phyloP scores from a whole-genome alignment of 1,140 invertebrate genomes.

The Drosophila murphyi region DNA sequence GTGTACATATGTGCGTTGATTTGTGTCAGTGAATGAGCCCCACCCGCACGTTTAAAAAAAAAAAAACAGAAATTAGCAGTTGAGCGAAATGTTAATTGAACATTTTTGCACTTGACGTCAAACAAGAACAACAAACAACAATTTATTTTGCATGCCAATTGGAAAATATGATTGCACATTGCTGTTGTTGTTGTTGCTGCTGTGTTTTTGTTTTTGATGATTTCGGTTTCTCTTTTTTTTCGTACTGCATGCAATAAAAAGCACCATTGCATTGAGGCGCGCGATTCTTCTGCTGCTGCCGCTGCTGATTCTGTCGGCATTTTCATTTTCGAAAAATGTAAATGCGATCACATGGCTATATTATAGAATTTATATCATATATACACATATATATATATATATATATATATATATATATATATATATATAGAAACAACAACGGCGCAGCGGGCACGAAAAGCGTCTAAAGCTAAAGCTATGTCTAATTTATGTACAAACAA shows the following conservation, averaged over 20 bases:
- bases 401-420: constrained; percentile 17
- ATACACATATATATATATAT: no score
- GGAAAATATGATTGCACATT: constrained; percentile 26
- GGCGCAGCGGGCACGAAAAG: constrained; percentile 39
- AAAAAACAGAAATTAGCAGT: constrained; percentile 33
- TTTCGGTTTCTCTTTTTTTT: constrained; percentile 12
- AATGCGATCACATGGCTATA: constrained; percentile 47
- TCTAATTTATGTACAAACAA: constrained; percentile 80
- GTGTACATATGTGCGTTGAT: constrained; percentile 8
- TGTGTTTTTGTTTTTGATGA: not conserved
- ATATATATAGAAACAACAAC: constrained; percentile 42
- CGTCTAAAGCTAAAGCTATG: constrained; percentile 57
- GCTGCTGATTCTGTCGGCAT: constrained; percentile 23
- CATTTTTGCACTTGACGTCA: constrained; percentile 55
- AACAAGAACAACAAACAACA: constrained; percentile 10
- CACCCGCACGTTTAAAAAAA: constrained; percentile 38
- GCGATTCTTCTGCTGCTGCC: not conserved
- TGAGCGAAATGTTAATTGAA: constrained; percentile 50
- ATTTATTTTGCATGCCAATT: constrained; percentile 40
- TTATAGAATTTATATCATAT: constrained; percentile 45
- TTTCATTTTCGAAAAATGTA: constrained; percentile 34
- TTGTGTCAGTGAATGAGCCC: constrained; percentile 20
- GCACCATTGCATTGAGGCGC: constrained; percentile 37
- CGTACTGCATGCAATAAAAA: constrained; percentile 22
- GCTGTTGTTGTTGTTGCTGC: constrained; percentile 28